Percentiles rank a stretch among this genome's conserved stretches.
phyloP scores from a whole-genome alignment of 2,797 vertebrate species.

The Bryconaethiops microstoma region DNA sequence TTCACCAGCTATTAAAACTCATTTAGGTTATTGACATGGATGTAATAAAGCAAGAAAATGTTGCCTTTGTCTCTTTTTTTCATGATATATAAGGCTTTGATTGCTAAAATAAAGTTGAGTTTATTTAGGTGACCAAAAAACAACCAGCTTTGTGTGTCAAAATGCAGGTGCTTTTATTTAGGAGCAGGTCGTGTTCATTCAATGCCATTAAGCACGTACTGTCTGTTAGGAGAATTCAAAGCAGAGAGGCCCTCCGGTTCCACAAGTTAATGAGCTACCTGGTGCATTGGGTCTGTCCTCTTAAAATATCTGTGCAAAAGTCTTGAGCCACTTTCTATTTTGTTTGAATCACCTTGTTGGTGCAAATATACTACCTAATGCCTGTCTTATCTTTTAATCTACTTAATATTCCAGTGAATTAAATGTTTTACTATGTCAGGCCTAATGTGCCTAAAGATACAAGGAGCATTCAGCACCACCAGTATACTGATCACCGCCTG shows the following conservation, averaged over 20 bases:
- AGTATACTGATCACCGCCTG: too few relatives aligned
- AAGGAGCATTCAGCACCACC: too few relatives aligned
- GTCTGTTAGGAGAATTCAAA: conserved; percentile 81
- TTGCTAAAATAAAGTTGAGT: neutral
- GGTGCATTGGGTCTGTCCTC: neutral
- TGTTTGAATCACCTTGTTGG: neutral
- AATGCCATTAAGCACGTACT: conserved; percentile 69
- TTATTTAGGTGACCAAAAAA: neutral
- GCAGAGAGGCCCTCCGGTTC: conserved; percentile 60
- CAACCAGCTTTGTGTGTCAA: neutral
- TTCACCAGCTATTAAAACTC: conserved; percentile 54
- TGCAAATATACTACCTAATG: too few relatives aligned
- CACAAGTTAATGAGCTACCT: conserved; percentile 74
- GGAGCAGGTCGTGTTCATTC: neutral
- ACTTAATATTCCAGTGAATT: too few relatives aligned
- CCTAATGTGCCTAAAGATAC: too few relatives aligned
- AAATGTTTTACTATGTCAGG: too few relatives aligned
- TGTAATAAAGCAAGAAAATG: neutral
- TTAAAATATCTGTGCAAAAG: neutral
- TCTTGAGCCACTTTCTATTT: neutral
- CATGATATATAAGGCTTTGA: too few relatives aligned
- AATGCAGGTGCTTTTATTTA: neutral
- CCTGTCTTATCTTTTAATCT: too few relatives aligned
- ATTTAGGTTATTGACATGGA: conserved; percentile 38
- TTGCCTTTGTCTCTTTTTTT: neutral